A percentile compares a stretch with the other conserved stretches of the same genome.
phyloP scores from a whole-genome alignment of 2,888 invertebrate species.

The Lasioglossum morio region DNA sequence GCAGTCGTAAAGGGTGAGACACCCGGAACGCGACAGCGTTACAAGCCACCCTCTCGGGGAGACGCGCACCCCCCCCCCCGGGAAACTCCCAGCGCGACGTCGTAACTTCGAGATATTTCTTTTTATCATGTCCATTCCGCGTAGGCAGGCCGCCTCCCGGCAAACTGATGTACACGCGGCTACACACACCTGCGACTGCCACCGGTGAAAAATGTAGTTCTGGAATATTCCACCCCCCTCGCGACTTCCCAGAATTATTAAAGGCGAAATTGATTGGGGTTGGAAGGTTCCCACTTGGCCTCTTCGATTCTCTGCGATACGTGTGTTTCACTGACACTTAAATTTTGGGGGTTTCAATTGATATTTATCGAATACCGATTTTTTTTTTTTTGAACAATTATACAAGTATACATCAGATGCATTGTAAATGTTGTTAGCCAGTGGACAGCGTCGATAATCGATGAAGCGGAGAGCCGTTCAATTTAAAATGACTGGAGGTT shows the following conservation, averaged over 20 bases:
- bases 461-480: background rate
- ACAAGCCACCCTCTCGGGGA: background rate
- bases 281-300: background rate
- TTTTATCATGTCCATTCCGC: slow-evolving; percentile 51
- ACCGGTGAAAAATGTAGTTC: background rate
- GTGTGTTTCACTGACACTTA: no score
- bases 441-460: background rate
- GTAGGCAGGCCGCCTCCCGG: slow-evolving; percentile 13
- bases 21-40: slow-evolving; percentile 30
- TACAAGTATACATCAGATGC: no score
- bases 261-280: background rate
- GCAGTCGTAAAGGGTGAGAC: slow-evolving; percentile 51
- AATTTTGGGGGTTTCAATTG: background rate
- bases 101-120: slow-evolving; percentile 63
- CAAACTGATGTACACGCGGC: slow-evolving; percentile 28
- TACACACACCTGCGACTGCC: slow-evolving; percentile 17
- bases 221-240: background rate
- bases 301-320: background rate
- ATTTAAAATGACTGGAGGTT: no score
- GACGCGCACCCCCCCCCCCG: slow-evolving; percentile 44
- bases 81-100: slow-evolving; percentile 36
- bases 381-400: no score
- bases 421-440: no score
- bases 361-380: no score
- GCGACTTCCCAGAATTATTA: background rate